Base-by-base conservation (phyloP, 2,113 vertebrate species). In the Rhea americana region DNA sequence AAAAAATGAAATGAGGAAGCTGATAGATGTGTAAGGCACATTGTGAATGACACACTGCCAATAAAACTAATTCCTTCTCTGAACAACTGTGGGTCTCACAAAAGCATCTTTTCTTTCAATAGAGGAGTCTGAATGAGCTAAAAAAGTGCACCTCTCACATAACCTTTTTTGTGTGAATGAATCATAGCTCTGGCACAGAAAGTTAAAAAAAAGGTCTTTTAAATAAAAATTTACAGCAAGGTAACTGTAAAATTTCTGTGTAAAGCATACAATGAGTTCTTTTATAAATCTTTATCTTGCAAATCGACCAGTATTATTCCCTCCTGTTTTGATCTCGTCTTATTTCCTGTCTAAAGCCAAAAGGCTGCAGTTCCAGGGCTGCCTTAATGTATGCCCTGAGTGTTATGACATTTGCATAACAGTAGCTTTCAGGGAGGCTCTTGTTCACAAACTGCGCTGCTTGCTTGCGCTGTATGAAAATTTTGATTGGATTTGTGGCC, bases 121-220 rank as follows among this genome's bases (percentile, higher is more conserved):
- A 90, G 70, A 39, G 75, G 61, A 93, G 48, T 47, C 70, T 93
- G 85, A 95, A 96, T 95, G 87, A 94, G 81, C 73, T 84, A 58
- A 96, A 76, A 89, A 82, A 75, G n/a, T 87, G 50, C 80, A 47
- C 22, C 25, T 93, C 76, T 92, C 81, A 37, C 73, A 53, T 73
- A 95, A 85, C 53, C 61, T 93, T 93, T 32, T 90, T 37, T 90
- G 73, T 82, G 59, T 88, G 87, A 96, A 96, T 93, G 95, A 95
- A 93, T 96, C 94, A 96, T 68, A 86, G 74, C 28, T 90, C 85
- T 90, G 65, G 43, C 2, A 1, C 62, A 86, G 66, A 82, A 91
- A 93, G 76, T 81, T 91, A 56, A 87, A 92, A 94, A 67, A 91
- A 78, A 85, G 6, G 9, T n/a, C 24, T 82, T 89, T 80, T 7